Evolutionary conservation across 1,140 invertebrate species (phyloP).

Genomic region (Drosophila ironensis): DNA sequence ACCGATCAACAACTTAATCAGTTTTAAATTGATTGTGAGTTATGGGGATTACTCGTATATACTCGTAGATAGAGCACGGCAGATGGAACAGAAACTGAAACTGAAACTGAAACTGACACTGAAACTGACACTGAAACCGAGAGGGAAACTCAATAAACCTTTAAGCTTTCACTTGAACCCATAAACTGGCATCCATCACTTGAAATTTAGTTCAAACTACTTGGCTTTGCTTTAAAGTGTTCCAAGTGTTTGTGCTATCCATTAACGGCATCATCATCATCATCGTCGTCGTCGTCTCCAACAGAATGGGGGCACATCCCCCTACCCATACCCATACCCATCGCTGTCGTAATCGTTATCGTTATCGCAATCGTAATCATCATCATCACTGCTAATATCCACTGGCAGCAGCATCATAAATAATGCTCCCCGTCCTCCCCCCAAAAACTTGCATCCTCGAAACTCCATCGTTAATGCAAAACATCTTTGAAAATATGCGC

Average conservation of each 20-base stretch:
- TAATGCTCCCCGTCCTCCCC: slow-evolving; percentile 8
- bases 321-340: neutral
- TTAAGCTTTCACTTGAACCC: slow-evolving; percentile 13
- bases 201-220: slow-evolving; percentile 32
- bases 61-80: too few species aligned
- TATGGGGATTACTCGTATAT: neutral
- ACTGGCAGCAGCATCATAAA: slow-evolving; percentile 34
- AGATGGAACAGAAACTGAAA: too few species aligned
- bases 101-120: too few species aligned
- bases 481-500: slow-evolving; percentile 44
- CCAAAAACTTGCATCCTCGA: neutral
- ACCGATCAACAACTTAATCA: neutral
- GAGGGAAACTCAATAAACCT: neutral
- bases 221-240: slow-evolving; percentile 18
- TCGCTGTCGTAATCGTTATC: neutral
- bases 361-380: slow-evolving; percentile 17
- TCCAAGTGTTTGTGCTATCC: slow-evolving; percentile 16
- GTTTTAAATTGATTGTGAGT: neutral
- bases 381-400: slow-evolving; percentile 36
- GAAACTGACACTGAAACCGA: too few species aligned
- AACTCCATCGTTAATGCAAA: slow-evolving; percentile 38
- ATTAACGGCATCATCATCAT: slow-evolving; percentile 25
- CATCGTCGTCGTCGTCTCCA: neutral
- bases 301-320: neutral
- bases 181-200: slow-evolving; percentile 30